Percentiles rank a stretch among this genome's conserved stretches.
These are phyloP conservation scores for Cyprinodon tularosa DNA, from an alignment of 2,113 vertebrate genomes.

Conservation along the genomic window DNA sequence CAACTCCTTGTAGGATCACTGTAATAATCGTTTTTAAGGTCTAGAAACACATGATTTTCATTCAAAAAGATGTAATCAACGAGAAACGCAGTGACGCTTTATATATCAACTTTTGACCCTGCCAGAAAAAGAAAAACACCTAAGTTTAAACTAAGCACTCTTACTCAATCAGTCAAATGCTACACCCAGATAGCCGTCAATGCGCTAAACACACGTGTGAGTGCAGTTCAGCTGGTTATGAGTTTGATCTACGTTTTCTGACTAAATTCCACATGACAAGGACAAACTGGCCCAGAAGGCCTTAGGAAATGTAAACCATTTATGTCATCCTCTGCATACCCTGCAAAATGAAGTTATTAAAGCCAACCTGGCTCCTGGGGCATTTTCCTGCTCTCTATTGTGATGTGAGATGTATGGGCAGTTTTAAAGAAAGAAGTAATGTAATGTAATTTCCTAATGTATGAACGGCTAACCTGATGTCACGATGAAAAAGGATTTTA, in stretches of 20 bases:
- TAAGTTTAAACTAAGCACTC: slow-evolving; percentile 22
- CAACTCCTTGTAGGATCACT: neutral
- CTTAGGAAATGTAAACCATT: slow-evolving; percentile 46
- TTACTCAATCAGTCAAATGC: slow-evolving; percentile 38
- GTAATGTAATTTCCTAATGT: neutral
- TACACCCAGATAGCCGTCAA: neutral
- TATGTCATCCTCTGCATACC: slow-evolving; percentile 41
- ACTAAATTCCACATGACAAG: slow-evolving; percentile 47
- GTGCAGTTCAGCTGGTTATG: slow-evolving; percentile 12
- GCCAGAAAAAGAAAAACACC: neutral
- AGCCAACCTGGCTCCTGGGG: slow-evolving; percentile 10
- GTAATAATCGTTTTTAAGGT: neutral
- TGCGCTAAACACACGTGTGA: neutral
- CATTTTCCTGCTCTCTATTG: slow-evolving; percentile 11
- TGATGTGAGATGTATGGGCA: neutral
- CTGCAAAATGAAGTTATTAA: slow-evolving; percentile 13
- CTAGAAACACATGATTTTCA: neutral
- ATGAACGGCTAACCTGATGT: neutral
- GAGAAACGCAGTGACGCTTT: slow-evolving; percentile 2
- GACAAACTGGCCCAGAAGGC: slow-evolving; percentile 39
- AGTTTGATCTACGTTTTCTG: slow-evolving; percentile 39
- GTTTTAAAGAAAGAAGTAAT: slow-evolving; percentile 5
- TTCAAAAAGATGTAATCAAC: neutral
- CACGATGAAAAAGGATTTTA: neutral
- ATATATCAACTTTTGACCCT: slow-evolving; percentile 12